Conservation (phyloP, 2,113 vertebrate genomes). For the Chaenogobius annularis region DNA sequence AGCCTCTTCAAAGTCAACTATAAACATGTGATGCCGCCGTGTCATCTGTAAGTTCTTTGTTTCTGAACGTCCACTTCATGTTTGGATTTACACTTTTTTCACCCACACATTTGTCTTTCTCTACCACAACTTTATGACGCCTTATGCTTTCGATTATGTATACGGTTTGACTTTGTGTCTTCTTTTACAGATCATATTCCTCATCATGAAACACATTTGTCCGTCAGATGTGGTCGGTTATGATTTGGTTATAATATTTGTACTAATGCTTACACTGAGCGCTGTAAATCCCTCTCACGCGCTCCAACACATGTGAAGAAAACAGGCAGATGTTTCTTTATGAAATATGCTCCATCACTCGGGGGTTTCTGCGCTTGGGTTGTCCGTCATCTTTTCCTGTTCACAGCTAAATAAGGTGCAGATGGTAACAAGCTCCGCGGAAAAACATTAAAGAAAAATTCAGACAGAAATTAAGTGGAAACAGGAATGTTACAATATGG, state of each 20-base stretch:
- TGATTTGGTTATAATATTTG: not conserved
- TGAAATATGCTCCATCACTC: not conserved
- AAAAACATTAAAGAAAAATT: not conserved
- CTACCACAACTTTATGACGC: conserved; percentile 12
- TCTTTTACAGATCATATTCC: not conserved
- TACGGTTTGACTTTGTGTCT: not conserved
- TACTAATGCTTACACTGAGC: not conserved
- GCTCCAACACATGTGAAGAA: not conserved
- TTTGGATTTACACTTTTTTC: conserved; percentile 12
- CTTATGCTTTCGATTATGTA: conserved; percentile 21
- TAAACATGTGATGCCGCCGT: conserved; percentile 3
- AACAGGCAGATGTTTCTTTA: conserved; percentile 1
- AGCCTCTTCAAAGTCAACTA: conserved; percentile 8
- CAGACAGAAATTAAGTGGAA: not conserved
- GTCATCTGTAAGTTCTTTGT: conserved; percentile 10
- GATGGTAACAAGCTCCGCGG: conserved; percentile 1
- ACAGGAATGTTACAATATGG: conserved; percentile 5
- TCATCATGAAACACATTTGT: not conserved
- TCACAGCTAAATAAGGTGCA: conserved; percentile 1
- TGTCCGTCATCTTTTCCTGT: not conserved
- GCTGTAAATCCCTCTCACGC: not conserved
- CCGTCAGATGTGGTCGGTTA: not conserved
- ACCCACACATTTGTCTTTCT: conserved; percentile 28
- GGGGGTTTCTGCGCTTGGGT: not conserved
- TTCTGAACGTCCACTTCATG: conserved; percentile 12